Percentiles rank a stretch among this genome's conserved stretches.
Conservation (phyloP, 2,888 invertebrate genomes). For the Abscondita cerata region DNA sequence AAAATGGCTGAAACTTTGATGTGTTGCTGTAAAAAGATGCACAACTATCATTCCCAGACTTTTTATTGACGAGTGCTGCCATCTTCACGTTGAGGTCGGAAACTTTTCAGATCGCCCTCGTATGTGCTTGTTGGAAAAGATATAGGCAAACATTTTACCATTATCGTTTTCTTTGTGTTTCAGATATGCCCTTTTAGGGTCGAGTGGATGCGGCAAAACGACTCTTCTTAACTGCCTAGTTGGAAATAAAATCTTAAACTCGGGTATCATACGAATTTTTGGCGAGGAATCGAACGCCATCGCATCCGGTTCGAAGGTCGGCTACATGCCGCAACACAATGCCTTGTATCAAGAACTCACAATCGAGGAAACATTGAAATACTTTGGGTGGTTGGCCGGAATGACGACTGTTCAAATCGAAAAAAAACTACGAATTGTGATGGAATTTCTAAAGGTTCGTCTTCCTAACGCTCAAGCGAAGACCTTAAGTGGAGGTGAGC, state of each 20-base stretch:
- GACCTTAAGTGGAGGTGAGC: constrained; percentile 2
- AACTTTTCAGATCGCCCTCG: no score
- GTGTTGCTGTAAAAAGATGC: no score
- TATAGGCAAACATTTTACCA: no score
- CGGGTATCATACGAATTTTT: constrained; percentile 77
- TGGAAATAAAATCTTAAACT: constrained; percentile 75
- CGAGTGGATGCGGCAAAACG: constrained; percentile 92
- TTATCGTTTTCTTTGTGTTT: constrained; percentile 25
- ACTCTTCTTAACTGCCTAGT: constrained; percentile 86
- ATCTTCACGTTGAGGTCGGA: no score
- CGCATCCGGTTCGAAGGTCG: constrained; percentile 74
- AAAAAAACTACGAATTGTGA: neutral
- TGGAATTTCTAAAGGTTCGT: neutral
- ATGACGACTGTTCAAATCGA: neutral
- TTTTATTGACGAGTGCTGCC: no score
- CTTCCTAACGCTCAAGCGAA: neutral
- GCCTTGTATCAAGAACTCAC: constrained; percentile 1
- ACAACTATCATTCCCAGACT: no score
- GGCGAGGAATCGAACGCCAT: constrained; percentile 69
- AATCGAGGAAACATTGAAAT: constrained; percentile 4
- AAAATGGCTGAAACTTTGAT: no score
- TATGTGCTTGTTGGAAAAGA: no score
- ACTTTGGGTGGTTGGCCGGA: constrained; percentile 8
- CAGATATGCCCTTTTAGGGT: constrained; percentile 87
- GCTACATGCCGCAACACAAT: constrained; percentile 85